These are phyloP conservation scores for Eilema sororculum DNA, from an alignment of 2,888 invertebrate species.

Conservation along the genomic window DNA sequence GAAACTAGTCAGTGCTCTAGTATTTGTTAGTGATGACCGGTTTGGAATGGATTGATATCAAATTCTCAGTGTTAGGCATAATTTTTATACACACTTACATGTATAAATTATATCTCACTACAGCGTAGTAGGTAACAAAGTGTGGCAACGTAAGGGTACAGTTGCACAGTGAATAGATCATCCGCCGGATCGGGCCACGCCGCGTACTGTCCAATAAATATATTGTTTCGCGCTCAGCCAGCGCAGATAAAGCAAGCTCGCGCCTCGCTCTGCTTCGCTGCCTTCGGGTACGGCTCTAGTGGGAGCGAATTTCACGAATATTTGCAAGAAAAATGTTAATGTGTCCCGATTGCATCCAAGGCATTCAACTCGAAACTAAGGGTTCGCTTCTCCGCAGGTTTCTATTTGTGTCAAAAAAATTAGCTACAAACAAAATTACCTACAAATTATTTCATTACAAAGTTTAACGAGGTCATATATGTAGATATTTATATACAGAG, in stretches of 20 bases:
- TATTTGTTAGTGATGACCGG: neutral
- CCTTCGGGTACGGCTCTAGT: conserved; percentile 56
- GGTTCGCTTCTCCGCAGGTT: too few species aligned
- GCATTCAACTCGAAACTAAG: too few species aligned
- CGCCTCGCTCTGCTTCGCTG: conserved; percentile 82
- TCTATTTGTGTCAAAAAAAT: neutral
- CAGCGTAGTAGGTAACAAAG: conserved; percentile 21
- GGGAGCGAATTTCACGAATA: conserved; percentile 46
- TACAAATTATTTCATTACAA: too few species aligned
- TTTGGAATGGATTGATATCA: neutral
- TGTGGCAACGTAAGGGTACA: conserved; percentile 65
- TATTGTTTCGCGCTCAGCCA: conserved; percentile 86
- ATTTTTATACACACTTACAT: neutral
- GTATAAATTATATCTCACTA: conserved; percentile 33
- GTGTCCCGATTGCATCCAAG: neutral
- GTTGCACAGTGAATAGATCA: conserved; percentile 81
- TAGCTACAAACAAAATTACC: neutral
- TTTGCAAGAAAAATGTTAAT: neutral
- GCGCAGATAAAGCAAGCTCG: conserved; percentile 86
- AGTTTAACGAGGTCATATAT: too few species aligned
- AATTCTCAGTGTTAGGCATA: neutral
- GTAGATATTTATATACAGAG: too few species aligned
- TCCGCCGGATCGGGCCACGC: conserved; percentile 74
- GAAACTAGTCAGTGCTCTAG: neutral
- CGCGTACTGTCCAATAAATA: conserved; percentile 85